Evolutionary conservation across 2,113 vertebrate genomes (phyloP).

Genomic region (Turdus rufiventris): DNA sequence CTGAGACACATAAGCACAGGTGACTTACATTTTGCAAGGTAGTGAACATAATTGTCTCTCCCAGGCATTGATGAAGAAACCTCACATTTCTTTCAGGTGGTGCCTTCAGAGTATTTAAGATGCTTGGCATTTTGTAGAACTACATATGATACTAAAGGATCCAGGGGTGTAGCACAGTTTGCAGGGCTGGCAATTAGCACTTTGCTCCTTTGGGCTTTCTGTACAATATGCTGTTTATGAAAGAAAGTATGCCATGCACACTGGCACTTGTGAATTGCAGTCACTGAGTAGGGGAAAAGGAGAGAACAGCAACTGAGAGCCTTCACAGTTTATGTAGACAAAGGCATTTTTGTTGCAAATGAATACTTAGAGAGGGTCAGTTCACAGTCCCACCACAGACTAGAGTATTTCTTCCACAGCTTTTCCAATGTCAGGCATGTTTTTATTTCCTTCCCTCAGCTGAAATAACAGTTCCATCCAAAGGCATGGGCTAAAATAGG

Average conservation of each 20-base stretch:
- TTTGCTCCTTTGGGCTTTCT: neutral
- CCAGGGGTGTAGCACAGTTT: neutral
- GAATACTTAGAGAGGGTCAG: neutral
- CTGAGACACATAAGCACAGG: neutral
- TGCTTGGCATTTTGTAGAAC: neutral
- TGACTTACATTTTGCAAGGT: neutral
- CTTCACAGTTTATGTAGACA: neutral
- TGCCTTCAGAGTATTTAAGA: neutral
- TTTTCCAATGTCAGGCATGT: neutral
- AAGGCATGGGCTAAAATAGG: conserved; percentile 12
- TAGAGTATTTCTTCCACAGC: neutral
- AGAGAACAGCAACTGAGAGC: neutral
- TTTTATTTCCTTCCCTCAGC: neutral
- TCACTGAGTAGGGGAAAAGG: neutral
- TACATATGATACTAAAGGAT: neutral
- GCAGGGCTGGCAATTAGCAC: neutral
- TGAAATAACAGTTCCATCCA: conserved; percentile 28
- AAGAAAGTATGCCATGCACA: neutral
- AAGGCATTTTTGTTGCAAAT: neutral
- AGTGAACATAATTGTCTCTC: neutral
- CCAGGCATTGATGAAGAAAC: neutral
- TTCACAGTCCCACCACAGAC: neutral
- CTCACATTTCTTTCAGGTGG: neutral
- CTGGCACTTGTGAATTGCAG: neutral
- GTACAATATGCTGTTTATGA: neutral